A percentile compares a stretch with the other conserved stretches of the same genome.
These are phyloP conservation scores for Urophycis tenuis DNA, from an alignment of 2,797 vertebrate genomes.

Conservation along the genomic window DNA sequence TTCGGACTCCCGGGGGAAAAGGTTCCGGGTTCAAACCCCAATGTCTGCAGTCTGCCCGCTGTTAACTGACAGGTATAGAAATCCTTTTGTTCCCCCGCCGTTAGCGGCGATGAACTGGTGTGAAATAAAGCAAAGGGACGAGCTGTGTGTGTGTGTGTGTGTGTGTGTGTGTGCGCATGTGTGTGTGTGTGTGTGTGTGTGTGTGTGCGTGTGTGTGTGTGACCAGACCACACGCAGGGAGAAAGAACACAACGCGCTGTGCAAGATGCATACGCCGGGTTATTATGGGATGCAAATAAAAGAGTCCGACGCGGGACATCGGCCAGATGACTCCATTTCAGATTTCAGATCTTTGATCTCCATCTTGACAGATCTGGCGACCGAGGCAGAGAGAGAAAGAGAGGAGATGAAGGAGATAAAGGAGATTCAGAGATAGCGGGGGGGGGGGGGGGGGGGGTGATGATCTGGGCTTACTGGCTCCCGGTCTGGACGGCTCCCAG, in stretches of 20 bases:
- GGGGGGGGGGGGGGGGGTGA: conserved; percentile 6
- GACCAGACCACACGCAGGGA: not conserved
- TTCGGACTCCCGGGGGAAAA: too few relatives aligned
- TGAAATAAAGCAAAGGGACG: not conserved
- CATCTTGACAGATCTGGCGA: conserved; percentile 58
- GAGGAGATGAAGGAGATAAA: conserved; percentile 47
- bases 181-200: too few relatives aligned
- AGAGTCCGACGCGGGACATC: not conserved
- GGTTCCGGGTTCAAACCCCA: too few relatives aligned
- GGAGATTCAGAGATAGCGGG: conserved; percentile 18
- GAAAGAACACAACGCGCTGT: not conserved
- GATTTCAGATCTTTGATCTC: conserved; percentile 21
- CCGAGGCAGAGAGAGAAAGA: too few relatives aligned
- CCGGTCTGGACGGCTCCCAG: conserved; percentile 53
- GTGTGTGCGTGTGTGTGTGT: not conserved
- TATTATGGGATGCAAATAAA: not conserved
- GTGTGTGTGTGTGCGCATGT: too few relatives aligned
- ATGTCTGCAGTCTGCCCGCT: too few relatives aligned
- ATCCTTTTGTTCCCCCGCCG: too few relatives aligned
- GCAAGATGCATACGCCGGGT: not conserved
- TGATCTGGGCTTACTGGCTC: conserved; percentile 53
- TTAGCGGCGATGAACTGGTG: not conserved
- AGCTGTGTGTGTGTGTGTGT: too few relatives aligned
- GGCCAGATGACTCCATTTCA: not conserved
- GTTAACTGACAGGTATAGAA: too few relatives aligned